A percentile compares a stretch with the other conserved stretches of the same genome.
These are phyloP conservation scores for Zenarchopterus dispar DNA, from an alignment of 2,797 vertebrate species.

Conservation along the genomic window DNA sequence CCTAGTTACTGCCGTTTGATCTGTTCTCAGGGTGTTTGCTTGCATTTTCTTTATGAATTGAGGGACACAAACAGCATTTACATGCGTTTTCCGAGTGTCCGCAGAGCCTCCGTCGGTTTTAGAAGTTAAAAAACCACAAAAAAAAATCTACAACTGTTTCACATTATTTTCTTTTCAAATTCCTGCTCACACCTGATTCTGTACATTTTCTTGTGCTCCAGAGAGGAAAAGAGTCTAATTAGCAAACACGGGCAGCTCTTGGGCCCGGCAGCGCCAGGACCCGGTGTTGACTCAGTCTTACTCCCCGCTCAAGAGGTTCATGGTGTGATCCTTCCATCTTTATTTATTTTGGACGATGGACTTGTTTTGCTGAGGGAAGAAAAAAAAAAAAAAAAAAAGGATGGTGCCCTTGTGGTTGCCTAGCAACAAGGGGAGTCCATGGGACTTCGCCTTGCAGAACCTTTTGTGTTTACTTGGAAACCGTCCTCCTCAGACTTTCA, in stretches of 20 bases:
- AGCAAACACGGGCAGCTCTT: constrained; percentile 22
- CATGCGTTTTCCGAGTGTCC: background rate
- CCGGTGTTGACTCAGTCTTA: constrained; percentile 48
- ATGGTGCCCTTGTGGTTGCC: constrained; percentile 73
- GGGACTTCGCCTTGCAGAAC: constrained; percentile 35
- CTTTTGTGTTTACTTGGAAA: constrained; percentile 38
- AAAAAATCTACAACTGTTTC: too few relatives aligned
- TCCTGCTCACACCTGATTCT: background rate
- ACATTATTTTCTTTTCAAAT: too few relatives aligned
- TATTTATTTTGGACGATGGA: constrained; percentile 66
- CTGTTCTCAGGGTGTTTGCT: constrained; percentile 65
- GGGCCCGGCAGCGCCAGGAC: constrained; percentile 31
- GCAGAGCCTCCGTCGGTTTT: background rate
- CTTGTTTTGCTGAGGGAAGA: constrained; percentile 41
- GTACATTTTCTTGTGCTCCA: background rate
- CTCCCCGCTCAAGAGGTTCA: constrained; percentile 59
- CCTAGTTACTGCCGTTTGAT: constrained; percentile 71
- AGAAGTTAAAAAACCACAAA: background rate
- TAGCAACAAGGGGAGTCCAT: constrained; percentile 77
- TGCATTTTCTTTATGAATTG: constrained; percentile 31
- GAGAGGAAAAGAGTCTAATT: constrained; percentile 25
- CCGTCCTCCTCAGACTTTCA: constrained; percentile 9
- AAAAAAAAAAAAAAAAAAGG: constrained; percentile 9
- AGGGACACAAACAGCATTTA: constrained; percentile 33
- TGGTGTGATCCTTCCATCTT: constrained; percentile 48